Evolutionary conservation across 2,113 vertebrate genomes (phyloP).

Genomic region (Calonectris borealis): DNA sequence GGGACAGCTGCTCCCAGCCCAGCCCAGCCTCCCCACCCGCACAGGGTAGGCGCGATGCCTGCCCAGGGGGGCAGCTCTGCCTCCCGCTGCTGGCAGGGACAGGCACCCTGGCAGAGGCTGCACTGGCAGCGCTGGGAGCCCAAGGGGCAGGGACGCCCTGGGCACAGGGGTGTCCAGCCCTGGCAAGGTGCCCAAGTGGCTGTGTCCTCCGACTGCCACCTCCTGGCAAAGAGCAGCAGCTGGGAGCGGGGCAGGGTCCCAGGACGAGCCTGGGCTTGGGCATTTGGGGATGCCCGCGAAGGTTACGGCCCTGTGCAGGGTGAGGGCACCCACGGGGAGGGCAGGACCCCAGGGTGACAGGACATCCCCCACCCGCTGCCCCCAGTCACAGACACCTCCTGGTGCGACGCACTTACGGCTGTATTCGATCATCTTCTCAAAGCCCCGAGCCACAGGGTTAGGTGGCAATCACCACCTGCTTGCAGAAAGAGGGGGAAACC

Average conservation of each 20-base stretch:
- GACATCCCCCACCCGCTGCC: fast-evolving
- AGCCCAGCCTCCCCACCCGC: neutral
- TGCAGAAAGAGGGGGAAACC: neutral
- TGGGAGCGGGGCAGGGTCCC: neutral
- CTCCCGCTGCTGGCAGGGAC: neutral
- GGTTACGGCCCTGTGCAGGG: neutral
- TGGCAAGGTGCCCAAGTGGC: neutral
- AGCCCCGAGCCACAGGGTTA: fast-evolving
- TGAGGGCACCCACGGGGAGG: neutral
- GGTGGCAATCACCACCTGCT: neutral
- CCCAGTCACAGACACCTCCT: neutral
- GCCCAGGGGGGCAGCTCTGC: neutral
- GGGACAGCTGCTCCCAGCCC: neutral
- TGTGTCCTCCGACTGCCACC: fast-evolving
- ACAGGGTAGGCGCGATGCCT: neutral
- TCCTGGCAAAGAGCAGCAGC: neutral
- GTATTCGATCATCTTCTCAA: fast-evolving
- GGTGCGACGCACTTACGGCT: neutral
- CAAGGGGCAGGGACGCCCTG: fast-evolving
- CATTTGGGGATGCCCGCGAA: neutral
- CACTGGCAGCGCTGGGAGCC: neutral
- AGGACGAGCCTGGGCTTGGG: neutral
- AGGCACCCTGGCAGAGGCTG: neutral
- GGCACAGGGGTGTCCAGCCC: neutral
- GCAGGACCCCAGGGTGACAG: neutral